Conservation (phyloP, 2,888 invertebrate genomes). For the Melipona bicolor region DNA sequence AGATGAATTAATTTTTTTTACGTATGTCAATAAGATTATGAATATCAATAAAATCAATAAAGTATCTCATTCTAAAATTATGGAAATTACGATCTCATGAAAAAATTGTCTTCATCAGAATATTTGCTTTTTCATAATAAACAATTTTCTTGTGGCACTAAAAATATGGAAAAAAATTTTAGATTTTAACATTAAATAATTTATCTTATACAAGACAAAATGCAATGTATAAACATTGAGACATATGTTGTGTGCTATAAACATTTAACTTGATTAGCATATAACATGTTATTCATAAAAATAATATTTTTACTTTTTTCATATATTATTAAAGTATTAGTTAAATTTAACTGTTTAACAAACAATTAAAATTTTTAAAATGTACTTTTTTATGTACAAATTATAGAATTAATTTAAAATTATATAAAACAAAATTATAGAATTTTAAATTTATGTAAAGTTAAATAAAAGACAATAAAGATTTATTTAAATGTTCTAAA, state of each 20-base stretch:
- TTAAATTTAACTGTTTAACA: neutral
- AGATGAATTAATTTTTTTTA: too few relatives aligned
- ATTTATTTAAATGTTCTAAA: neutral
- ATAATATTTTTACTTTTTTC: neutral
- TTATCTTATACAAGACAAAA: slow-evolving; percentile 11
- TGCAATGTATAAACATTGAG: slow-evolving; percentile 20
- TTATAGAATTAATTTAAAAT: neutral
- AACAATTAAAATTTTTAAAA: too few relatives aligned
- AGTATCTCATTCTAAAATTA: neutral
- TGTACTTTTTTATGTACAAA: too few relatives aligned
- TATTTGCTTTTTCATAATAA: neutral
- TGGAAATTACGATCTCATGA: neutral
- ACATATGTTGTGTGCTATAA: slow-evolving; percentile 9
- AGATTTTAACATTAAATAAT: neutral
- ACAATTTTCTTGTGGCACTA: neutral
- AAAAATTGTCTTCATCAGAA: neutral
- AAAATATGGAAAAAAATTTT: neutral
- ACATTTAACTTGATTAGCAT: neutral
- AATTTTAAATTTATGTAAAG: neutral
- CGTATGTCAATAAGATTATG: too few relatives aligned
- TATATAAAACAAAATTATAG: neutral
- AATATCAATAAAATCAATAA: neutral
- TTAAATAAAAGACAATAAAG: neutral
- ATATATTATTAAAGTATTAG: neutral
- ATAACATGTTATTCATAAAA: neutral